These are phyloP conservation scores for Chrysolina americana DNA, from an alignment of 2,888 invertebrate species.

Conservation along the genomic window DNA sequence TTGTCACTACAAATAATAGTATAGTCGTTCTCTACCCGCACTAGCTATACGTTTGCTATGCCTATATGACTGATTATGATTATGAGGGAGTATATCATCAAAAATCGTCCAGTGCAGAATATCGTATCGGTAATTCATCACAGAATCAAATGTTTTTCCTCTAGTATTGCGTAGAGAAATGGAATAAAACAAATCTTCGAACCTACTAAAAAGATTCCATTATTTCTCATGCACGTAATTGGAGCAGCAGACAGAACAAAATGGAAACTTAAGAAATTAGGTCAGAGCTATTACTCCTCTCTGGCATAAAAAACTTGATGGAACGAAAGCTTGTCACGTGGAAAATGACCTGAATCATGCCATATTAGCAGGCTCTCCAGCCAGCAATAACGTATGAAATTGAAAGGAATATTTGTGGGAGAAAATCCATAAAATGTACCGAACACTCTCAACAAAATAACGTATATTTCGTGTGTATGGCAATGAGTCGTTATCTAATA, in stretches of 20 bases:
- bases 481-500: no score
- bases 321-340: not conserved
- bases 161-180: not conserved
- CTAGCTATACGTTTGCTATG: no score
- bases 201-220: not conserved
- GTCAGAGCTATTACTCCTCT: slow-evolving; percentile 1
- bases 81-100: no score
- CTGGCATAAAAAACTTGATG: not conserved
- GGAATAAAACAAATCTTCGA: slow-evolving; percentile 5
- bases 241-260: not conserved
- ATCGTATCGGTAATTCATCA: not conserved
- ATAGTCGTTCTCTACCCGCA: no score
- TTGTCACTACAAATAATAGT: no score
- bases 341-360: slow-evolving; percentile 7
- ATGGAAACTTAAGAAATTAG: not conserved
- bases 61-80: no score
- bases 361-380: not conserved
- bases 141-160: no score
- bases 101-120: no score
- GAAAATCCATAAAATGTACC: not conserved
- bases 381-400: not conserved
- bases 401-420: not conserved
- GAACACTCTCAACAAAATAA: not conserved
- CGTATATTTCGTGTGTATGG: no score
- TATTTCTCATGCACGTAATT: not conserved